These are phyloP conservation scores for Anabas testudineus DNA, from an alignment of 2,797 vertebrate species.

Conservation along the genomic window DNA sequence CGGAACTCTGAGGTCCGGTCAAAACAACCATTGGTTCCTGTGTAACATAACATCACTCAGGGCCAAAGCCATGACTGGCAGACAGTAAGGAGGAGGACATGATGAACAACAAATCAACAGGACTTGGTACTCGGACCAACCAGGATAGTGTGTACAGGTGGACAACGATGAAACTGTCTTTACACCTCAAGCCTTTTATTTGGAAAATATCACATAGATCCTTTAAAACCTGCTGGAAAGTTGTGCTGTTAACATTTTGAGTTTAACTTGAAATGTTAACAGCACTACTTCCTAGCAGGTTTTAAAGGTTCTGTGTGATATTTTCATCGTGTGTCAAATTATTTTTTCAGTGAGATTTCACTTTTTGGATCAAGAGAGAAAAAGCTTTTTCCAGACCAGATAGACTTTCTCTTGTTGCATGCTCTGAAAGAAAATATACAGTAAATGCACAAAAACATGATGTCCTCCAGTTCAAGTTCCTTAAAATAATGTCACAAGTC, in stretches of 20 bases:
- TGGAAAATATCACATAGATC: constrained; percentile 7
- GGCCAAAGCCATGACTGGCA: constrained; percentile 58
- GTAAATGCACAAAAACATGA: no score
- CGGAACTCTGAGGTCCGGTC: constrained; percentile 56
- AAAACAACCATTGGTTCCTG: constrained; percentile 51
- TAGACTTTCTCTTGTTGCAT: no score
- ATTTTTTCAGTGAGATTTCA: neutral
- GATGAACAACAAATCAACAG: constrained; percentile 46
- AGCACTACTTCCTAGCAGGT: no score
- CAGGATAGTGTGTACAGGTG: constrained; percentile 23
- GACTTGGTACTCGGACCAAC: constrained; percentile 23
- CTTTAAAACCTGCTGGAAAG: neutral
- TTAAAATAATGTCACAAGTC: no score
- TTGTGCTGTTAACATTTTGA: neutral
- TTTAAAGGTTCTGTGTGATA: no score
- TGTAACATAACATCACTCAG: constrained; percentile 40
- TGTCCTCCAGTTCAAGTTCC: no score
- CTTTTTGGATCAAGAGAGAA: neutral
- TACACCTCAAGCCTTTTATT: neutral
- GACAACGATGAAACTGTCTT: neutral
- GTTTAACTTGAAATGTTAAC: neutral
- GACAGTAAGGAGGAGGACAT: constrained; percentile 34
- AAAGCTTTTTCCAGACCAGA: neutral
- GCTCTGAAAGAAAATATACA: no score
- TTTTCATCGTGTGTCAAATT: no score